Percentiles rank a stretch among this genome's conserved stretches.
Conservation (phyloP, 1,140 invertebrate genomes). For the Nasonia vitripennis region DNA sequence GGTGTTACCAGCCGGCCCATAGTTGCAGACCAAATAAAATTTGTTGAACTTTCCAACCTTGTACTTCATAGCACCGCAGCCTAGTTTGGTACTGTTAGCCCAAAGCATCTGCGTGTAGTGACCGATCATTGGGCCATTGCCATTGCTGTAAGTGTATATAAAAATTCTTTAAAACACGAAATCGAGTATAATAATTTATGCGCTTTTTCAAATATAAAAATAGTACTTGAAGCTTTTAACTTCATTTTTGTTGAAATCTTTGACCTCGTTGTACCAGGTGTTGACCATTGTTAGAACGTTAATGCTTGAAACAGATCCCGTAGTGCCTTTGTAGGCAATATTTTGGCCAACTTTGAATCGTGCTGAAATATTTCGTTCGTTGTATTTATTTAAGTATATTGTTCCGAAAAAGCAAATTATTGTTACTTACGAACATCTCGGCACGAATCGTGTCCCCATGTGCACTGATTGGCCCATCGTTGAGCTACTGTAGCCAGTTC, state of each 20-base stretch:
- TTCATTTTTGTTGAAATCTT: constrained; percentile 31
- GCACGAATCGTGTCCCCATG: constrained; percentile 74
- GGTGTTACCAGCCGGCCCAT: constrained; percentile 70
- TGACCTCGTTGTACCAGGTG: constrained; percentile 52
- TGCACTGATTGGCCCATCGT: constrained; percentile 79
- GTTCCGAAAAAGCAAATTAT: neutral
- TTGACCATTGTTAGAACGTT: constrained; percentile 27
- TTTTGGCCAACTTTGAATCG: constrained; percentile 52
- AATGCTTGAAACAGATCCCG: neutral
- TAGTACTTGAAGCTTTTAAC: constrained; percentile 41
- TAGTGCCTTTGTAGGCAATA: constrained; percentile 38
- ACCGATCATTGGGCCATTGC: constrained; percentile 55
- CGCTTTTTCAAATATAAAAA: neutral
- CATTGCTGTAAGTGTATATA: constrained; percentile 6
- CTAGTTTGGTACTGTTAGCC: constrained; percentile 70
- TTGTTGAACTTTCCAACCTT: constrained; percentile 48
- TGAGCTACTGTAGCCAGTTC: constrained; percentile 77
- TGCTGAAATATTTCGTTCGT: neutral
- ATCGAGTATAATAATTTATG: neutral
- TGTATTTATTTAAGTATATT: neutral
- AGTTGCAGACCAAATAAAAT: constrained; percentile 68
- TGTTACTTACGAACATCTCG: constrained; percentile 71
- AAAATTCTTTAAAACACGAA: neutral
- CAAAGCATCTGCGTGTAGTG: constrained; percentile 74
- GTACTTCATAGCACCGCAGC: constrained; percentile 59